Evolutionary conservation across 53 echinoderm and acorn worm genomes (phyloP), one percentile per base, ranked within the genome.

Genomic region (Glandiceps talaboti): DNA sequence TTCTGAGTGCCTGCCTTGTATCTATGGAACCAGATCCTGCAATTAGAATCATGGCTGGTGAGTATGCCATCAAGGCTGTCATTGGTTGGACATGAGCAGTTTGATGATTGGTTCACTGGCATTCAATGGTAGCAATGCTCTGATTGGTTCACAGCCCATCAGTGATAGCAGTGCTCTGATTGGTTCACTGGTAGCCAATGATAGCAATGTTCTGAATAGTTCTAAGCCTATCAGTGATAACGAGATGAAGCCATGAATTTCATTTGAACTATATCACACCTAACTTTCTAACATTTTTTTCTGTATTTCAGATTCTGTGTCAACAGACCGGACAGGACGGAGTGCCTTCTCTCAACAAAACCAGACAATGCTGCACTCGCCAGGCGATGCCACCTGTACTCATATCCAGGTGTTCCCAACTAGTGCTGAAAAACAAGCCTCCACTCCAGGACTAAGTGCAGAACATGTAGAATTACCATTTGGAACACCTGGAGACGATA

Each of bases 391-490:
- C 76, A 94, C 90, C 81, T 91, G 91, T 75, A 92, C 91, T 31
- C 89, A 92, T 83, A 94, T 94, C 82, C 82, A 90, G 83, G 94
- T 94, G 88, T 94, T 94, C 90, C 94, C 94, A 26, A 94, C 94
- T 77, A 94, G 94, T 81, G 94, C 94, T 33, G 90, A 90, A 33
- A 94, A 90, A 74, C 94, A 92, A 75, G 94, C 84, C 27, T 77
- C 83, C 6, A 12, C 64, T 6, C 20, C 64, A 6, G 64, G 6
- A 6, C 20, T 45, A 12, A 6, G 6, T 20, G 6, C 64, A 20
- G 64, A 45, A 12, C 64, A 32, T 0, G 80, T 64, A 14, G 75
- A 75, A 12, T 80, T 31, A 32, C 75, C 77, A 12, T 72, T 33
- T 0, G 85, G 80, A 20, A 80, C 6, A 12, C 6, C 6, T 45